These are phyloP conservation scores for Pelecanus crispus DNA, from an alignment of 2,113 vertebrate species.

Conservation along the genomic window DNA sequence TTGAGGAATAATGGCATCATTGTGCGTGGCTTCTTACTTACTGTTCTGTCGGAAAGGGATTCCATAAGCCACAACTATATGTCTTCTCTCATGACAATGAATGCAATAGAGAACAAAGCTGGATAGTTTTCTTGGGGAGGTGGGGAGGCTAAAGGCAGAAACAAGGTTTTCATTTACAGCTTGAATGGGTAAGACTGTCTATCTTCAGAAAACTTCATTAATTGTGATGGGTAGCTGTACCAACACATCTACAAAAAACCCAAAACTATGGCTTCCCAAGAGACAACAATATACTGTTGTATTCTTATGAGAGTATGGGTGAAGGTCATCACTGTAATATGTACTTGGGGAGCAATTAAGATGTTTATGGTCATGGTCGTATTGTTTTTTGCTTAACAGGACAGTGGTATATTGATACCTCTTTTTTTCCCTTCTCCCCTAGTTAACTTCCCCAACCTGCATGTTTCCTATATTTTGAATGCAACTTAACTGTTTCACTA, in stretches of 20 bases:
- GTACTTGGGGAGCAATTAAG: slow-evolving; percentile 18
- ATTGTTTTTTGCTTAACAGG: not conserved
- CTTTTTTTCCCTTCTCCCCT: not conserved
- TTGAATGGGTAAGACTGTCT: not conserved
- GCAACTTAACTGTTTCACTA: not conserved
- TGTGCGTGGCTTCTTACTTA: not conserved
- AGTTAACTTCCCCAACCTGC: not conserved
- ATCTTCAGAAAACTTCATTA: not conserved
- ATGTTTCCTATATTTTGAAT: not conserved
- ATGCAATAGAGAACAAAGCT: not conserved
- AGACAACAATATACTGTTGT: not conserved
- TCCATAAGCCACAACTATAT: not conserved
- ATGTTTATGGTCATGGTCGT: not conserved
- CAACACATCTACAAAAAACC: not conserved
- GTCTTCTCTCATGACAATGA: not conserved
- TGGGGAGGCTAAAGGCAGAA: not conserved
- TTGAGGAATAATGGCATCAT: not conserved
- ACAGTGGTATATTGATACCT: not conserved
- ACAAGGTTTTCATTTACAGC: not conserved
- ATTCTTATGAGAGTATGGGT: not conserved
- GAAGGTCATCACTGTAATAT: not conserved
- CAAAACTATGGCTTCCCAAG: not conserved
- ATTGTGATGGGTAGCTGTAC: not conserved
- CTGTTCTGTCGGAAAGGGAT: not conserved
- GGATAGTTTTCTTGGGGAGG: not conserved